Evolutionary conservation across 2,113 vertebrate genomes (phyloP).

Genomic region (Chaenogobius annularis): DNA sequence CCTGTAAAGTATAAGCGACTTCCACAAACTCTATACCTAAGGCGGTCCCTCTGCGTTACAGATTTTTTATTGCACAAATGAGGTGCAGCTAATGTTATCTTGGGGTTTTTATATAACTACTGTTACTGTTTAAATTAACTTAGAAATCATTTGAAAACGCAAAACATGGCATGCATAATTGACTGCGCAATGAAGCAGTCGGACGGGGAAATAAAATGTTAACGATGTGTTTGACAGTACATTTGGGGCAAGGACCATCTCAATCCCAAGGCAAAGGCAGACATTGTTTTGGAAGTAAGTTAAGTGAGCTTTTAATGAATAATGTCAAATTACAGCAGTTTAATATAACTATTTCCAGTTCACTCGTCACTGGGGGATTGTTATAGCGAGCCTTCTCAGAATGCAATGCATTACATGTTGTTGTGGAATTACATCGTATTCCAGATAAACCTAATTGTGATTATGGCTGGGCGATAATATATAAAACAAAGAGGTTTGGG

Average conservation of each 20-base stretch:
- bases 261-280: not conserved
- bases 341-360: not conserved
- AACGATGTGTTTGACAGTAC: not conserved
- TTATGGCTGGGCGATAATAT: too few relatives aligned
- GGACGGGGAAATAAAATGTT: constrained; percentile 11
- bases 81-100: not conserved
- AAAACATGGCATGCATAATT: constrained; percentile 10
- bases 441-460: too few relatives aligned
- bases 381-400: too few relatives aligned
- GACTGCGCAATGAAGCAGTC: not conserved
- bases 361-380: too few relatives aligned
- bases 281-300: not conserved
- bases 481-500: too few relatives aligned
- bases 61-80: constrained; percentile 1
- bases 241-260: not conserved
- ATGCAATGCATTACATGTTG: too few relatives aligned
- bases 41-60: not conserved
- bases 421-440: too few relatives aligned
- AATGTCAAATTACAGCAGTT: not conserved
- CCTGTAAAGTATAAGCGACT: not conserved
- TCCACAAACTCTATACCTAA: not conserved
- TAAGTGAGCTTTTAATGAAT: not conserved
- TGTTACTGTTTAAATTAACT: not conserved
- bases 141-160: constrained; percentile 4
- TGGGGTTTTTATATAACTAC: not conserved